Conservation (phyloP, 1,140 invertebrate genomes). For the Meloidogyne exigua region DNA sequence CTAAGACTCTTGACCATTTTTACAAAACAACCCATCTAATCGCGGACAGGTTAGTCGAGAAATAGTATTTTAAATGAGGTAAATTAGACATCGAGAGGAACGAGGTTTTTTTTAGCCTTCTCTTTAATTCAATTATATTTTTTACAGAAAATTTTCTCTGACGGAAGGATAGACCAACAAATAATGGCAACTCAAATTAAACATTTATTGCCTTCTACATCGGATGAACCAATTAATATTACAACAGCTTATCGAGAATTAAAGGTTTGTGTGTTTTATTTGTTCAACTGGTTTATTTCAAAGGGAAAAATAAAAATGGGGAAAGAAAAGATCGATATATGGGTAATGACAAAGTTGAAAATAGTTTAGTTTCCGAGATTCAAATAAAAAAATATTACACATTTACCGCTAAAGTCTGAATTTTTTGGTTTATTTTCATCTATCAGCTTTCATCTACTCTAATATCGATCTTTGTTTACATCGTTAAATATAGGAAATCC, state of each 20-base stretch:
- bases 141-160: too few species aligned
- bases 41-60: too few species aligned
- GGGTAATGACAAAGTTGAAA: neutral
- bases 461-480: neutral
- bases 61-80: too few species aligned
- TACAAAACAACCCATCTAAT: too few species aligned
- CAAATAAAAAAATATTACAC: too few species aligned
- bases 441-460: neutral
- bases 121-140: too few species aligned
- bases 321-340: neutral
- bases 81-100: too few species aligned
- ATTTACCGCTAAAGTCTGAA: neutral
- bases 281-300: neutral
- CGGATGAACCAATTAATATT: neutral
- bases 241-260: slow-evolving; percentile 4
- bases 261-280: neutral
- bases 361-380: neutral
- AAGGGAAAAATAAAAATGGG: neutral
- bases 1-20: too few species aligned
- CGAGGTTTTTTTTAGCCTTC: too few species aligned
- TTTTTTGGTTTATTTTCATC: neutral
- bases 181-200: neutral
- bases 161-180: too few species aligned
- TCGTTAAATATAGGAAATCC: too few species aligned
- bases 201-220: slow-evolving; percentile 2